Base-by-base conservation (phyloP, 2,113 vertebrate species). In the Barnardius zonarius region DNA sequence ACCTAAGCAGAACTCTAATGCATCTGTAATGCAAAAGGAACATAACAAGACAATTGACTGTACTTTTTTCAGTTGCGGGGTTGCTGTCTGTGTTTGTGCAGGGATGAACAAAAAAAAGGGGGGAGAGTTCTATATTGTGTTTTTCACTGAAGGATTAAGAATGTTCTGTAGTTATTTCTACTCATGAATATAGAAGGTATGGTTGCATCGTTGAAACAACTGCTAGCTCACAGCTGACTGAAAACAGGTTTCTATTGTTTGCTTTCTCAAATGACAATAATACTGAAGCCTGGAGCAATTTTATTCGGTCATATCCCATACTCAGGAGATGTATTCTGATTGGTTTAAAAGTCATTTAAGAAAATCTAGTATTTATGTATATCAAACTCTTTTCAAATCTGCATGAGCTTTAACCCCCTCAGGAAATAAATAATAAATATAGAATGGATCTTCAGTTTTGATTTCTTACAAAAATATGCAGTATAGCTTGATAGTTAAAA, bases 1-100 rank as follows among this genome's bases (percentile, higher is more conserved):
- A 86, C 77, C 95, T 96, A 88, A 62, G 86, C 88, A 85, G 86
- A 88, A 48, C 86, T 85, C 59, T 85, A 44, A 95, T 92, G 93
- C 93, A 94, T 97, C 89, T 96, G 91, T 94, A 95, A 96, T 97
- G 96, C 82, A 87, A 92, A 93, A 93, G 59, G 68, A 79, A 93
- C 72, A 77, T 84, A 97, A 88, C 68, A 54, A 75, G 87, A 70
- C 81, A 83, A 96, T 68, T 79, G 76, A 62, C 69, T 90, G 35
- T 63, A 78, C 64, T 86, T 89, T 73, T 88, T 78, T 49, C 6
- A 52, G 85, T 28, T 93, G 85, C 78, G 62, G 30, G 23, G 81
- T 87, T 57, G 66, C 75, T 73, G 43, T 30, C 70, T 79, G 52
- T 85, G 49, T 81, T 66, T 78, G 66, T 76, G 37, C 27, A 74